These are phyloP conservation scores for Esox lucius DNA, from an alignment of 2,797 vertebrate species.

Conservation along the genomic window DNA sequence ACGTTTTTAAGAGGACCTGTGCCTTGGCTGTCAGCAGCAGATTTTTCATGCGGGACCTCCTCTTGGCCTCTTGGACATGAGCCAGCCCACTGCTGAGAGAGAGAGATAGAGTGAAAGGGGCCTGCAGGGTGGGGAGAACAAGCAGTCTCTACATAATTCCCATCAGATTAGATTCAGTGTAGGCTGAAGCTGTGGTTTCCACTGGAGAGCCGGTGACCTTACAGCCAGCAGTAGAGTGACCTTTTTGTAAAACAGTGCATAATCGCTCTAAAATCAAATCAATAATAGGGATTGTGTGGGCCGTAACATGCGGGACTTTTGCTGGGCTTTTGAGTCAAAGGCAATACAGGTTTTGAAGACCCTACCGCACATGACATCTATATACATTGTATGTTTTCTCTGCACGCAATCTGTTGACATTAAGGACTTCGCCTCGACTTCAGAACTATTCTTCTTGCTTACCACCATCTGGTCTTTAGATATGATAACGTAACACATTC, in stretches of 20 bases:
- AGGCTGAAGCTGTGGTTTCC: not conserved
- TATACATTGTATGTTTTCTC: not conserved
- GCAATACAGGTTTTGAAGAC: not conserved
- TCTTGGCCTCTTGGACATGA: constrained; percentile 81
- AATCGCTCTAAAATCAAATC: constrained; percentile 58
- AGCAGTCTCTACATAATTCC: constrained; percentile 14
- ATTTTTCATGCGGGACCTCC: constrained; percentile 80
- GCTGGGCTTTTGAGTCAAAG: not conserved
- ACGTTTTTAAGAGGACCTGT: constrained; percentile 58
- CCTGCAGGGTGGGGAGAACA: constrained; percentile 43
- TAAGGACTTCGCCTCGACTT: not conserved
- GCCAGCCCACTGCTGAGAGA: constrained; percentile 65
- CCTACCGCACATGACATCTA: not conserved
- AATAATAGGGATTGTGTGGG: constrained; percentile 44
- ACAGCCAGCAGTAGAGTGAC: constrained; percentile 42
- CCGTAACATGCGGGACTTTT: not conserved
- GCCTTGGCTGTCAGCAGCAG: constrained; percentile 85
- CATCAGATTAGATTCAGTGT: constrained; percentile 11
- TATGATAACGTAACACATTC: constrained; percentile 4
- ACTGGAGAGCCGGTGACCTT: constrained; percentile 42
- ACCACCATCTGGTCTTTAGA: not conserved
- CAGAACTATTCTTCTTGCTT: not conserved
- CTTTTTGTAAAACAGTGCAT: constrained; percentile 57
- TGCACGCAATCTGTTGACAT: not conserved
- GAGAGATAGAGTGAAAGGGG: constrained; percentile 7